Evolutionary conservation across 2,113 vertebrate species (phyloP), one percentile per base, ranked within the genome.

Genomic region (Sinocyclocheilus grahami): DNA sequence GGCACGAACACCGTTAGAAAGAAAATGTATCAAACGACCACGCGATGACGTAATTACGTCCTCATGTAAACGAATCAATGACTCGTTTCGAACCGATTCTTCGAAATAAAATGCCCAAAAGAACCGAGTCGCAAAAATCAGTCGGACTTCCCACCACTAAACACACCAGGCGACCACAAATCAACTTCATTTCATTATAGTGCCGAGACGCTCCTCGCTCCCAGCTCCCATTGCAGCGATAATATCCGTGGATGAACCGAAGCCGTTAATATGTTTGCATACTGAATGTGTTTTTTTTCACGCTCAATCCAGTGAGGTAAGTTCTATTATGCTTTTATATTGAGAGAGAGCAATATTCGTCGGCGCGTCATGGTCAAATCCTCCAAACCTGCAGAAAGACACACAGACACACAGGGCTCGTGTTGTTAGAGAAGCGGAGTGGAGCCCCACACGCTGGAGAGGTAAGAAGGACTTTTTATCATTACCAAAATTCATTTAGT

Each of bases 391-490:
- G 83, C 67, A 42, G n/a, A 67, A 46, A 69, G 81, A 83, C 60
- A 83, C 53, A 71, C 72, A 69, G 74, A 83, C 60, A 83, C 53
- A 71, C 72, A 24, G 81, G 62, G 67, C 42, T 85, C 48, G 75
- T 77, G 82, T 88, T 88, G 87, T 88, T 88, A 60, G 30, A 82
- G 83, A 48, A 80, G 51, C 33, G 51, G 77, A 78, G 33, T 18
- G 37, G 11, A 27, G 72, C 55, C 46, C n/a, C 27, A 3, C 67
- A 79, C 65, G 83, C 18, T 46, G 4, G 39, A 85, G 58, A n/a
- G 72, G 83, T 85, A 77, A 62, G 51, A 46, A 30, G 11, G 14
- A 48, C 37, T 27, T 13, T 71, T 51, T 6, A 60, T 33, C 27
- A 51, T 33, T 18, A 0, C 46, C 12, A 14, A 1, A 48, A 76